Evolutionary conservation across 2,113 vertebrate genomes (phyloP), one percentile per base, ranked within the genome.

Genomic region (Crotalus tigris): DNA sequence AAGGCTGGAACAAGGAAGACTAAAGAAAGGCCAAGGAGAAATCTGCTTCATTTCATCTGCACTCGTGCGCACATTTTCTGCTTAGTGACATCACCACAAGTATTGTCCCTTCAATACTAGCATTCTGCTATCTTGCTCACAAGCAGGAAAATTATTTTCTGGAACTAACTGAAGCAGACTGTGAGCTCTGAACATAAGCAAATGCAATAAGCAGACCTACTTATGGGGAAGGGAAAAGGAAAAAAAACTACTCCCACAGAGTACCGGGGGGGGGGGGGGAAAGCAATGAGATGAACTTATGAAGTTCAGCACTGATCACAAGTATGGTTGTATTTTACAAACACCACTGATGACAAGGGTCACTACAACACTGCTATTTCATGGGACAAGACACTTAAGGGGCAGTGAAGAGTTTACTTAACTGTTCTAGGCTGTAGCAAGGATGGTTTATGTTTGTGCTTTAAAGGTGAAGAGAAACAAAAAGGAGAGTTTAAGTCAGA

Each of bases 401-500:
- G 97, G 97, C 97, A 97, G 97, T 92, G 97, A 98, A 98, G 97
- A 97, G 97, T 95, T 99, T 99, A 99, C 99, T 99, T 99, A 99
- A 99, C 99, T 99, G 99, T 98, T 99, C 99, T 99, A 99, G 99
- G 98, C 99, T 99, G 99, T 99, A 99, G 99, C 99, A 99, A 99
- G 99, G 99, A 99, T 99, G 99, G 98, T 99, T 99, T 99, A 99
- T 99, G 98, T 99, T 99, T 99, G 99, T 99, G 99, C 99, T 99
- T 99, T 99, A 98, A 99, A 98, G 98, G 98, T 98, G 98, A 98
- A 97, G 94, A 97, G 97, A 97, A 98, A 95, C 97, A 98, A 98
- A 99, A 98, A 98, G 99, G 98, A 99, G 98, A 99, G 98, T 99
- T 99, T 98, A 99, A 98, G 98, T 99, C 99, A 99, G 98, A 98